Percentiles rank a stretch among this genome's conserved stretches.
phyloP scores from a whole-genome alignment of 2,797 vertebrate species.

The Phrynocephalus forsythii region DNA sequence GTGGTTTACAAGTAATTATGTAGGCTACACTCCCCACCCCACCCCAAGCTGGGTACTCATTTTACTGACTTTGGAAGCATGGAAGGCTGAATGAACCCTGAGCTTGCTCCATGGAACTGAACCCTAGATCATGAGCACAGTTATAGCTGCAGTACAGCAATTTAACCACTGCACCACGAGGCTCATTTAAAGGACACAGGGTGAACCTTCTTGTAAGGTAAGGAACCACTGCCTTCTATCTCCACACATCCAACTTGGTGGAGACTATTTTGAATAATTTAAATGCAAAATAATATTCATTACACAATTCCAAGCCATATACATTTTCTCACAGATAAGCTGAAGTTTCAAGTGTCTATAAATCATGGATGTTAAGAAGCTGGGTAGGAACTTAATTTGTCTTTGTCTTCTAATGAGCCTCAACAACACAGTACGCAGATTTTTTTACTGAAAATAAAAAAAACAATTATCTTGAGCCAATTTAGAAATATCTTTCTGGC shows the following conservation, averaged over 20 bases:
- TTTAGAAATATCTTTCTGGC: slow-evolving; percentile 46
- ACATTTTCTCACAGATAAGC: slow-evolving; percentile 76
- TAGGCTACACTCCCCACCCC: too few relatives aligned
- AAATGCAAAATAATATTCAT: slow-evolving; percentile 60
- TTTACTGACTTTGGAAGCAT: too few relatives aligned
- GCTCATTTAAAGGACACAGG: slow-evolving; percentile 45
- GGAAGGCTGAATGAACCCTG: too few relatives aligned
- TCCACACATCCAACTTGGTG: slow-evolving; percentile 58
- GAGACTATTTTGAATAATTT: slow-evolving; percentile 66
- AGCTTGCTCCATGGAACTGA: too few relatives aligned
- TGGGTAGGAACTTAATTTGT: slow-evolving; percentile 74
- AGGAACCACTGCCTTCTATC: slow-evolving; percentile 70
- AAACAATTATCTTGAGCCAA: slow-evolving; percentile 46
- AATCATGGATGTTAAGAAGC: slow-evolving; percentile 74
- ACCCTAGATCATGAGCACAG: too few relatives aligned
- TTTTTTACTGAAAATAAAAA: slow-evolving; percentile 49
- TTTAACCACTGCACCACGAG: too few relatives aligned
- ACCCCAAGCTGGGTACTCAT: too few relatives aligned
- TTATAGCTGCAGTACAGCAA: too few relatives aligned
- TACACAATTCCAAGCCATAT: slow-evolving; percentile 72
- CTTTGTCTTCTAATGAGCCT: slow-evolving; percentile 72
- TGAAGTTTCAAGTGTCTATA: slow-evolving; percentile 75
- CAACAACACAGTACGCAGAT: slow-evolving; percentile 68
- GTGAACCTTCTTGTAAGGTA: slow-evolving; percentile 72
- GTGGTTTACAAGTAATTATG: too few relatives aligned